Evolutionary conservation across 2,888 invertebrate genomes (phyloP).

Genomic region (Allophyes oxyacanthae): DNA sequence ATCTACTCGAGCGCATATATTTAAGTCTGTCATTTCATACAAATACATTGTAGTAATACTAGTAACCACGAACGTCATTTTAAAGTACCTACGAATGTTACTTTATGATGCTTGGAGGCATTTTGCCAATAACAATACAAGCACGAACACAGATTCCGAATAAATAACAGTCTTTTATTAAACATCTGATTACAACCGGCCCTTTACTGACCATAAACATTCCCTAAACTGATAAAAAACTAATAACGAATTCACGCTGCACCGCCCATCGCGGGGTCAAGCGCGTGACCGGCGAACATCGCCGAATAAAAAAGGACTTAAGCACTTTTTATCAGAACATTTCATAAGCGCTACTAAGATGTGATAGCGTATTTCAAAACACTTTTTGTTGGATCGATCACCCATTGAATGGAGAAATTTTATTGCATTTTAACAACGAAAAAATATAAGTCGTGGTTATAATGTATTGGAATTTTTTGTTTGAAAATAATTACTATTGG

Average conservation of each 20-base stretch:
- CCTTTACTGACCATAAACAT: conserved; percentile 13
- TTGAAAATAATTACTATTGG: conserved; percentile 7
- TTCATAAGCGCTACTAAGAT: conserved; percentile 35
- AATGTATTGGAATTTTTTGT: conserved; percentile 15
- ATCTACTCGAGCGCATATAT: too few species aligned
- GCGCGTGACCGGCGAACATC: conserved; percentile 40
- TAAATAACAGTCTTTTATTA: too few species aligned
- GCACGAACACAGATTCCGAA: too few species aligned
- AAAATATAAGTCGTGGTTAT: conserved; percentile 15
- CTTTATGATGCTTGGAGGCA: too few species aligned
- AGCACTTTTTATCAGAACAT: conserved; percentile 29
- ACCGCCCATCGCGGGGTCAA: conserved; percentile 39
- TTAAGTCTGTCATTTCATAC: too few species aligned
- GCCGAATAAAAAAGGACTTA: conserved; percentile 24
- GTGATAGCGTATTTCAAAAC: conserved; percentile 31
- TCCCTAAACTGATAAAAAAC: conserved; percentile 39
- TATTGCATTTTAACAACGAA: conserved; percentile 8
- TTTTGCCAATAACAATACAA: background rate
- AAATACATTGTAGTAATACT: too few species aligned
- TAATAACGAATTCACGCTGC: conserved; percentile 35
- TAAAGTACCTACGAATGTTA: too few species aligned
- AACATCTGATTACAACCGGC: background rate
- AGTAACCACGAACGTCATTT: too few species aligned
- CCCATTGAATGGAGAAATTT: conserved; percentile 22
- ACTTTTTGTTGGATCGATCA: conserved; percentile 33